These are phyloP conservation scores for Spialia ferax DNA, from an alignment of 2,888 invertebrate genomes.

Conservation along the genomic window DNA sequence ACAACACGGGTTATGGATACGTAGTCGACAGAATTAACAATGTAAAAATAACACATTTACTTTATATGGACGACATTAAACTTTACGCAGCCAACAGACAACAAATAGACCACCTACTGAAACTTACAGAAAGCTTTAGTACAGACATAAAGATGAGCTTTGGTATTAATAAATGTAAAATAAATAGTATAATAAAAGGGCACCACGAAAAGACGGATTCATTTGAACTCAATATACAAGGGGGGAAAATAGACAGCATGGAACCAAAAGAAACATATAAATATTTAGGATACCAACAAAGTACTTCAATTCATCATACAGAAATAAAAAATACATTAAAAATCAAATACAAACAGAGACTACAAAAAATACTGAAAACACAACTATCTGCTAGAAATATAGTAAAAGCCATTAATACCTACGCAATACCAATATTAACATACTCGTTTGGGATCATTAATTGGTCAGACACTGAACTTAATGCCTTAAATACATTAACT, in stretches of 20 bases:
- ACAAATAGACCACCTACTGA: conserved; percentile 11
- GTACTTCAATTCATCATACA: neutral
- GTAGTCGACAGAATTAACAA: conserved; percentile 11
- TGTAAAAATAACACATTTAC: conserved; percentile 18
- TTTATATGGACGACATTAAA: neutral
- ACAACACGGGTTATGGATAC: conserved; percentile 32
- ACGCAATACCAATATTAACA: conserved; percentile 37
- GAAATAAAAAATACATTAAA: conserved; percentile 18
- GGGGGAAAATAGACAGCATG: conserved; percentile 10
- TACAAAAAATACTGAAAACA: conserved; percentile 18
- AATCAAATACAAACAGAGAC: conserved; percentile 20
- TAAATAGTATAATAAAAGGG: conserved; percentile 32
- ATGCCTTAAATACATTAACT: neutral
- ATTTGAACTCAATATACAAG: neutral
- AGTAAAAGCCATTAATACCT: conserved; percentile 36
- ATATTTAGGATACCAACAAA: conserved; percentile 19
- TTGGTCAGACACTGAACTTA: conserved; percentile 14
- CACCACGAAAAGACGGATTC: conserved; percentile 7
- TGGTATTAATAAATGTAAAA: conserved; percentile 42
- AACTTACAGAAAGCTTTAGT: conserved; percentile 27
- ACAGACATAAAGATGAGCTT: conserved; percentile 41
- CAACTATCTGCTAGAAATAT: conserved; percentile 21
- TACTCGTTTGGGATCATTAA: conserved; percentile 35
- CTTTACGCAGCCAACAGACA: conserved; percentile 1
- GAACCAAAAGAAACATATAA: conserved; percentile 3